Evolutionary conservation across 2,113 vertebrate genomes (phyloP), one percentile per base, ranked within the genome.

Genomic region (Neotragus moschatus): DNA sequence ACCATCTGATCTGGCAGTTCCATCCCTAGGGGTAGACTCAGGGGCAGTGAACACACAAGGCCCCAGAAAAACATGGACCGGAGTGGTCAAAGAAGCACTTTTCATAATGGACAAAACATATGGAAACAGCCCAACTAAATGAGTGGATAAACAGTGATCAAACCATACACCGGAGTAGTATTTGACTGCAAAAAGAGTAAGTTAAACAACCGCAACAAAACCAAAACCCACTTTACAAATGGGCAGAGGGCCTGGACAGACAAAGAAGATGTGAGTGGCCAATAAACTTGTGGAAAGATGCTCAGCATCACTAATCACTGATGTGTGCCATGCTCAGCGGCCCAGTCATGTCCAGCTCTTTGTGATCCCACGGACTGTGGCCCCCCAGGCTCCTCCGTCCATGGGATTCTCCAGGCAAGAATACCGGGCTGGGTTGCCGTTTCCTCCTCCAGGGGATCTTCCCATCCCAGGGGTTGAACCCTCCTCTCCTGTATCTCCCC

Each of bases 291-390:
- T 6, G 39, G 19, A 3, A 28, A 49, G 55, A 19, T 2, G n/a
- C n/a, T 8, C 25, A 8, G 12, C 16, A 2, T 1, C 49, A 14
- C 49, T 5, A 2, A 7, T 23, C 1, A 2, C 2, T 21, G 63
- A 4, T 11, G 63, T 1, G 17, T 36, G 33, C 63, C 9, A 1
- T 10, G 63, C 63, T 1, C 33, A n/a, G 58, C 7, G 3, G 1
- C 61, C 33, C 30, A 63, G 63, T 4, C 8, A 0, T n/a, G 63
- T 5, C 63, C 4, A 2, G 2, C 63, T 66, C 63, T n/a, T 25
- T 11, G 33, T 9, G 33, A 66, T 3, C 33, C 63, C 33, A 0
- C 10, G 16, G 61, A 5, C 8, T 17, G 33, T n/a, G 17, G 61
- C 61, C 33, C 61, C 15, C 61, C 61, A n/a, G 61, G 33, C 33